phyloP scores from a whole-genome alignment of 2,888 invertebrate genomes.

The Ennomos fuscantarius region DNA sequence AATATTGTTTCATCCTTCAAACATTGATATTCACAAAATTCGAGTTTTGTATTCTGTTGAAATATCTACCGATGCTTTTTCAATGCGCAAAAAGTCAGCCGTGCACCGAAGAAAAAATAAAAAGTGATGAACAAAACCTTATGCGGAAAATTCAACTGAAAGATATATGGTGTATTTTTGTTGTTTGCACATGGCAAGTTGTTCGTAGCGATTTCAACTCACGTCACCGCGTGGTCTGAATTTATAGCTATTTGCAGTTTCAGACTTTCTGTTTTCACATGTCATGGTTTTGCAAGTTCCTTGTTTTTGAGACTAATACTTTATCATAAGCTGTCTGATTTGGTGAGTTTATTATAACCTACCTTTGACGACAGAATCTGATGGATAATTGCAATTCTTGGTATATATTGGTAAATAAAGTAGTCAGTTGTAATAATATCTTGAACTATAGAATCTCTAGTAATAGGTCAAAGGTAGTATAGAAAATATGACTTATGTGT shows the following conservation, averaged over 20 bases:
- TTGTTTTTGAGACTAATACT: slow-evolving; percentile 33
- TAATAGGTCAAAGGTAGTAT: background rate
- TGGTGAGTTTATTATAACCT: slow-evolving; percentile 28
- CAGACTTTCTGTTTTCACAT: slow-evolving; percentile 74
- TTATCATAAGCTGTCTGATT: slow-evolving; percentile 29
- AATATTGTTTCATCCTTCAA: background rate
- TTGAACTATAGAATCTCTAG: too few relatives aligned
- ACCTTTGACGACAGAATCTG: background rate
- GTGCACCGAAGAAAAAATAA: slow-evolving; percentile 40
- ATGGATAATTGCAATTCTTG: background rate
- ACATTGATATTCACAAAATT: background rate
- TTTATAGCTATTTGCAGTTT: slow-evolving; percentile 78
- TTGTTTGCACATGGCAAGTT: slow-evolving; percentile 67
- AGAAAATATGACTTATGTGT: slow-evolving; percentile 2
- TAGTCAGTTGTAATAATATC: too few relatives aligned
- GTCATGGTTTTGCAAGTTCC: slow-evolving; percentile 62
- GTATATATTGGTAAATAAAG: too few relatives aligned
- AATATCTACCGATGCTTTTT: slow-evolving; percentile 22
- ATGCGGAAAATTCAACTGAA: slow-evolving; percentile 64
- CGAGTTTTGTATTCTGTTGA: slow-evolving; percentile 8
- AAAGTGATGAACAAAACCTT: slow-evolving; percentile 53
- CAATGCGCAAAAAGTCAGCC: slow-evolving; percentile 34
- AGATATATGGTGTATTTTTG: slow-evolving; percentile 79
- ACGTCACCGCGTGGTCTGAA: slow-evolving; percentile 74
- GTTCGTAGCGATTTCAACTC: slow-evolving; percentile 71